Percentiles rank a stretch among this genome's conserved stretches.
Evolutionary conservation across 2,888 invertebrate species (phyloP).

Genomic region (Orthosia incerta): DNA sequence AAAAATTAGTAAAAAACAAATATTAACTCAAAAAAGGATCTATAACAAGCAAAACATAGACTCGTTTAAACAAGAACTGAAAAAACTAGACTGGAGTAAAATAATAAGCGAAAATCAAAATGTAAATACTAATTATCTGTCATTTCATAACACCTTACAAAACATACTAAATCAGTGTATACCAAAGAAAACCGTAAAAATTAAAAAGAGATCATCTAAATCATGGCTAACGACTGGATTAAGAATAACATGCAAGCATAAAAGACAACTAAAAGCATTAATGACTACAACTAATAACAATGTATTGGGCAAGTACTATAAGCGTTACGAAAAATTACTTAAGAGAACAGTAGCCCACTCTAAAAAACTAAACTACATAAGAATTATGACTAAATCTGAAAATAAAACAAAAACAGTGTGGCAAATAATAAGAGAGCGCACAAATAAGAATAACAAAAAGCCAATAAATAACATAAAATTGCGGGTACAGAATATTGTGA

Average conservation of each 20-base stretch:
- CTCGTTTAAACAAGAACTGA: neutral
- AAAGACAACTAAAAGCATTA: too few relatives aligned
- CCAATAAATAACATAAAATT: constrained; percentile 3
- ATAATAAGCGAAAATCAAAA: neutral
- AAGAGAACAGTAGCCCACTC: neutral
- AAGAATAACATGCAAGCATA: too few relatives aligned
- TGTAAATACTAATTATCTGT: constrained; percentile 4
- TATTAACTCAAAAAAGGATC: too few relatives aligned
- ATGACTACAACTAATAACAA: too few relatives aligned
- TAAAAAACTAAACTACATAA: neutral
- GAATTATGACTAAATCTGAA: neutral
- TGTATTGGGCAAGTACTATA: too few relatives aligned
- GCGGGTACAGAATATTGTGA: neutral
- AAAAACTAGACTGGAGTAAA: neutral
- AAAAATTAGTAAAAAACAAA: too few relatives aligned
- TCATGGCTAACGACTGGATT: too few relatives aligned
- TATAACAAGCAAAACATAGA: too few relatives aligned
- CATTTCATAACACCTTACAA: neutral
- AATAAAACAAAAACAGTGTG: neutral
- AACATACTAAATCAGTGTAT: neutral
- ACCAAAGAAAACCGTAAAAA: neutral
- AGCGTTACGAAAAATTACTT: too few relatives aligned
- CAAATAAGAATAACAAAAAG: too few relatives aligned
- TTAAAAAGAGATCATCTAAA: too few relatives aligned
- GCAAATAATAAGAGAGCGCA: neutral